Base-by-base conservation (phyloP, 2,888 invertebrate genomes). In the Chouioia cunea region DNA sequence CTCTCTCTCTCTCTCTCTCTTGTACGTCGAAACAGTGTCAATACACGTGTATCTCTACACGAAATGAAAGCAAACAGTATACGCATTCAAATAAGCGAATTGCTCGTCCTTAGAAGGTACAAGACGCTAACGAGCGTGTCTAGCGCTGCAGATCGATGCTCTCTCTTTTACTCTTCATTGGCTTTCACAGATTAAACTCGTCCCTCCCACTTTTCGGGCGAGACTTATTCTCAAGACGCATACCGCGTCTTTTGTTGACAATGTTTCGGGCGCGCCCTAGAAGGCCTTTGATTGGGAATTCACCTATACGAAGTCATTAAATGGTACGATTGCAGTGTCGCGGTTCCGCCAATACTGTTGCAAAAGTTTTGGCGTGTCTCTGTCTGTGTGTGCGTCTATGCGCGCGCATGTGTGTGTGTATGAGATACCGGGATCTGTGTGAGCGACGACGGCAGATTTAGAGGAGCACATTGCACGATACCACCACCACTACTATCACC, bases 61-160 rank as follows among this genome's bases (percentile, higher is more conserved):
- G 59, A 65, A 73, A 73, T 52, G 62, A 69, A 73, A 69, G 57
- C 65, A 69, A 73, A 69, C 69, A 73, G 52, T 20, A 8, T 53
- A 27, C 50, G 18, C 16, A 50, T n/a, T 1, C 18, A 6, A 36
- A 12, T 10, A 36, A 36, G 36, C 36, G 36, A 36, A 36, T 10
- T 36, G 36, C 36, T 10, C 36, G 36, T 36, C 36, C 6, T 36
- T 36, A 12, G 6, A 6, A 36, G 36, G 36, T 54, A 68, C 73
- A 65, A 65, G 65, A 48, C 65, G 67, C 74, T 71, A 72, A 72
- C 70, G 74, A 71, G 74, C 20, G 36, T 12, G 36, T 36, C 36
- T 36, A 3, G 46, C 59, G 58, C 47, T 43, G 52, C 71, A 57
- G 67, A 66, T 71, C 60, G 69, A 69, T 72, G 67, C 56, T 63